phyloP scores from a whole-genome alignment of 37 sponge, comb jelly and placozoan genomes.

The Bolinopsis microptera region DNA sequence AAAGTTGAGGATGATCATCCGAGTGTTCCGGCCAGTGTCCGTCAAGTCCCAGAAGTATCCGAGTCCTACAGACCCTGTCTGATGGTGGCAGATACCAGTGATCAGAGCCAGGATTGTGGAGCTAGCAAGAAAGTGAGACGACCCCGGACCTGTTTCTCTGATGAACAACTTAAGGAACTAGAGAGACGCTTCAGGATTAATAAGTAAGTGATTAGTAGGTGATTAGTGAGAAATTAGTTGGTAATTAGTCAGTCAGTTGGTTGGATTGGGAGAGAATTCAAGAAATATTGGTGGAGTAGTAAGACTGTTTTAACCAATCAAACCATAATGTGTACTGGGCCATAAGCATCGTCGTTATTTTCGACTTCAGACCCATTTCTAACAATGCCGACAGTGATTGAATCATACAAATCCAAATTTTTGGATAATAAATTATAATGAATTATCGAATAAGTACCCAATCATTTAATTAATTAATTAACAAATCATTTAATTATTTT shows the following conservation, averaged over 20 bases:
- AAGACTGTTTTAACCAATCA: too few species aligned
- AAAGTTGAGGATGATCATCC: background rate
- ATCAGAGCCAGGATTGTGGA: background rate
- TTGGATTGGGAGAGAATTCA: background rate
- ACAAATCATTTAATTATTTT: too few species aligned
- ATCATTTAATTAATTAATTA: too few species aligned
- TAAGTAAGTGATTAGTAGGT: background rate
- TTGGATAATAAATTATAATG: too few species aligned
- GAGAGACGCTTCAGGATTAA: constrained; percentile 44
- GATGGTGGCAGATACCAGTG: constrained; percentile 54
- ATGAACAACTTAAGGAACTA: constrained; percentile 48
- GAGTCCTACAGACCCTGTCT: constrained; percentile 13
- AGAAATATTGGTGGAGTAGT: background rate
- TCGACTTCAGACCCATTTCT: too few species aligned
- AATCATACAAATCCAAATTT: too few species aligned
- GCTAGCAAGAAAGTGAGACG: constrained; percentile 1
- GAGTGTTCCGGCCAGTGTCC: background rate
- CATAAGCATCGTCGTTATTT: too few species aligned
- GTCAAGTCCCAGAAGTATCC: background rate
- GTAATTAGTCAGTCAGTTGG: too few species aligned
- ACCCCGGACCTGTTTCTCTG: constrained; percentile 23
- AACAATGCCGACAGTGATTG: too few species aligned
- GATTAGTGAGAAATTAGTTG: too few species aligned
- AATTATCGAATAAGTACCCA: too few species aligned
- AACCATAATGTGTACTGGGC: too few species aligned